phyloP scores from a whole-genome alignment of 2,888 invertebrate genomes.

The Hedya salicella region DNA sequence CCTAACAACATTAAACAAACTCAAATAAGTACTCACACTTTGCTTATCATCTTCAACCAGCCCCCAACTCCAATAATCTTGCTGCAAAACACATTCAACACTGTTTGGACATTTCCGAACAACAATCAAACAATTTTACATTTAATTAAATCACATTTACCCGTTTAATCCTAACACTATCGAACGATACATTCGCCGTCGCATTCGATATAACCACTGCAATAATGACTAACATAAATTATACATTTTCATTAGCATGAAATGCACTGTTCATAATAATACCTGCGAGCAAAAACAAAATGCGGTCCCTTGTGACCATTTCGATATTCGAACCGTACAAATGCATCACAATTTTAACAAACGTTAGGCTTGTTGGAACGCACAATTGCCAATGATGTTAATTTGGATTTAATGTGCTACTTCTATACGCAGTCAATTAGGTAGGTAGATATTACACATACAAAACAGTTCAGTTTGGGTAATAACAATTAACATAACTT shows the following conservation, averaged over 20 bases:
- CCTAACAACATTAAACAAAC: no score
- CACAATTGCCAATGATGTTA: slow-evolving; percentile 8
- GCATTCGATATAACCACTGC: slow-evolving; percentile 12
- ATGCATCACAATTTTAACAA: neutral
- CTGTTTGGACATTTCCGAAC: neutral
- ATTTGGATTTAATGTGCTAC: slow-evolving; percentile 10
- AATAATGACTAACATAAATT: slow-evolving; percentile 23
- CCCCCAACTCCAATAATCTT: slow-evolving; percentile 36
- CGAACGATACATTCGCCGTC: neutral
- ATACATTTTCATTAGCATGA: slow-evolving; percentile 2
- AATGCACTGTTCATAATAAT: slow-evolving; percentile 5
- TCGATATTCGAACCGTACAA: neutral
- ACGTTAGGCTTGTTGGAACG: neutral
- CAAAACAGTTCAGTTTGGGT: no score
- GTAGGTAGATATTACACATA: neutral
- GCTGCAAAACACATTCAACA: slow-evolving; percentile 2
- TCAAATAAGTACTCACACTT: slow-evolving; percentile 25
- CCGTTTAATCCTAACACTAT: neutral
- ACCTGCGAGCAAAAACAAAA: slow-evolving; percentile 18
- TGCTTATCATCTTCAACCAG: neutral
- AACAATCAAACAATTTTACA: slow-evolving; percentile 1
- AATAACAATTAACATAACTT: no score
- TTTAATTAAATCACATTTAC: slow-evolving; percentile 16
- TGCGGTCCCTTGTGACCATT: neutral
- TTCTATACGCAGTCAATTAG: neutral